Percentiles rank a stretch among this genome's conserved stretches.
Conservation (phyloP, 2,113 vertebrate species). For the Actenoides hombroni region DNA sequence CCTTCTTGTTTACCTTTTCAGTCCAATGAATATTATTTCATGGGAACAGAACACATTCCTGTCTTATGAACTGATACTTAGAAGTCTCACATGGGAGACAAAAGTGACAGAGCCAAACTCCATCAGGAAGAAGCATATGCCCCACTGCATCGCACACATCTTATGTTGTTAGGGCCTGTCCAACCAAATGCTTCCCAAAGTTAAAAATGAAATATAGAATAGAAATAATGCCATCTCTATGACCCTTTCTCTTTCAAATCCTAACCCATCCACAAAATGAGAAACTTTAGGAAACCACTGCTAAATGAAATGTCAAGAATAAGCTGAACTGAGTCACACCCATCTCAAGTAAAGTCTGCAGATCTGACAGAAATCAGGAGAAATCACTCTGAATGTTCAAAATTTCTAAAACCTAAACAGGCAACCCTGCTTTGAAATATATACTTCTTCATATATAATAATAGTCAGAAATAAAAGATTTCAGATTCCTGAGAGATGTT, state of each 20-base stretch:
- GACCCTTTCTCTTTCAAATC: neutral
- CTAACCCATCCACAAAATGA: neutral
- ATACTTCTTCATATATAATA: neutral
- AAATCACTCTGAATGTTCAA: neutral
- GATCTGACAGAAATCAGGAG: neutral
- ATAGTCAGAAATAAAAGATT: neutral
- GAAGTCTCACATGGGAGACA: neutral
- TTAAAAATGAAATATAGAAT: neutral
- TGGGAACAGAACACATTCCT: neutral
- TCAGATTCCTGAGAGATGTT: neutral
- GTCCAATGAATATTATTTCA: neutral
- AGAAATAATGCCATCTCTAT: neutral
- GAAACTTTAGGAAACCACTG: neutral
- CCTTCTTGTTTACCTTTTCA: neutral
- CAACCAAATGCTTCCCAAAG: neutral
- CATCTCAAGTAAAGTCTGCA: neutral
- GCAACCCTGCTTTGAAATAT: neutral
- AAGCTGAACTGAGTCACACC: neutral
- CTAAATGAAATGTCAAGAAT: neutral
- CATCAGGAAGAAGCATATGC: neutral
- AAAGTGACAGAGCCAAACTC: neutral
- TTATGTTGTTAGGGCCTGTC: neutral
- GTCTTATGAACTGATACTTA: neutral
- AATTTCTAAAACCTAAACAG: neutral
- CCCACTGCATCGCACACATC: neutral